phyloP scores from a whole-genome alignment of 1,140 invertebrate species.

The Drosophila chauvacae region DNA sequence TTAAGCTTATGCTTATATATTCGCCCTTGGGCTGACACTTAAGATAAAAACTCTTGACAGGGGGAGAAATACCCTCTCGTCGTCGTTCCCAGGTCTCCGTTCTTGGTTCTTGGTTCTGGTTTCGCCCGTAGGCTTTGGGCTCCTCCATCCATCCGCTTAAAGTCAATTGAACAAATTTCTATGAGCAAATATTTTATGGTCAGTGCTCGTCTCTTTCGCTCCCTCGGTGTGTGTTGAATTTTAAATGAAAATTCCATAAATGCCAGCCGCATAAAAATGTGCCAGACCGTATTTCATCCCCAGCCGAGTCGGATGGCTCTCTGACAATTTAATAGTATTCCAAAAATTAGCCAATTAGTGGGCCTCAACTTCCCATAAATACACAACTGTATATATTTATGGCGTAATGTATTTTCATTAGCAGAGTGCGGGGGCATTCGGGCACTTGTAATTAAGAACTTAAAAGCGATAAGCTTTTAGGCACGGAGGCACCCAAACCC shows the following conservation, averaged over 20 bases:
- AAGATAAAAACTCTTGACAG: constrained; percentile 54
- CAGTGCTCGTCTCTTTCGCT: constrained; percentile 23
- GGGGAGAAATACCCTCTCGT: constrained; percentile 10
- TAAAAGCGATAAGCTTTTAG: constrained; percentile 22
- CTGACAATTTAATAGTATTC: constrained; percentile 51
- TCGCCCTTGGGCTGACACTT: constrained; percentile 73
- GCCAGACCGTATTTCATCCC: constrained; percentile 23
- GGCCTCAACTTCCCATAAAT: constrained; percentile 27
- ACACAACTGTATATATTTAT: constrained; percentile 30
- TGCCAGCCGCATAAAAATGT: constrained; percentile 38
- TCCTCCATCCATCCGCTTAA: constrained; percentile 19
- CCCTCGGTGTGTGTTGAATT: constrained; percentile 52
- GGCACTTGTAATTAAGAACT: constrained; percentile 43
- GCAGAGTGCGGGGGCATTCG: constrained; percentile 1
- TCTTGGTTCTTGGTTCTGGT: background rate
- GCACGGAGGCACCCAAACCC: background rate
- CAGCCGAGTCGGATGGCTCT: constrained; percentile 2
- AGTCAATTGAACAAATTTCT: constrained; percentile 54
- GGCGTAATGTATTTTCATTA: constrained; percentile 31
- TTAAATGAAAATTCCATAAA: constrained; percentile 65
- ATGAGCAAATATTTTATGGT: constrained; percentile 46
- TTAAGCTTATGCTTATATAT: constrained; percentile 58
- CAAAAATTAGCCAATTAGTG: constrained; percentile 57
- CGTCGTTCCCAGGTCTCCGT: background rate
- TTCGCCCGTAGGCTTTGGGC: constrained; percentile 12